Conservation (phyloP, 1,140 invertebrate genomes). For the Maniola jurtina region DNA sequence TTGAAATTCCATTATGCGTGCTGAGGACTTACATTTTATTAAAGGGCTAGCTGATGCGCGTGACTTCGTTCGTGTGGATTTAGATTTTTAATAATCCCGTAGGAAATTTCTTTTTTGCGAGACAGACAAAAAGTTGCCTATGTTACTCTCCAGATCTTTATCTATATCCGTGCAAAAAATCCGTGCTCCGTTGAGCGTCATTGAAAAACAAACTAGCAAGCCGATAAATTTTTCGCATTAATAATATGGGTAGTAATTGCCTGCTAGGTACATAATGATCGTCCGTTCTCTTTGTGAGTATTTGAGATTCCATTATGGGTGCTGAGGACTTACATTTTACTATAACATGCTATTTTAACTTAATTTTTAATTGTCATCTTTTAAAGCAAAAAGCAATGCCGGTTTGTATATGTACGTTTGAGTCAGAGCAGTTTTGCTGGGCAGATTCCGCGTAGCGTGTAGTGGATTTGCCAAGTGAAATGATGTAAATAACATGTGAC, state of each 20-base stretch:
- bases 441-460: constrained; percentile 46
- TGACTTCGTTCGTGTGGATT: too few species aligned
- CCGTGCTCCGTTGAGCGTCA: too few species aligned
- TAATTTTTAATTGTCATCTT: not conserved
- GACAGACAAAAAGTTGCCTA: too few species aligned
- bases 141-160: too few species aligned
- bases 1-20: constrained; percentile 7
- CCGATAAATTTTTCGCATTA: too few species aligned
- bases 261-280: constrained; percentile 38
- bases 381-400: not conserved
- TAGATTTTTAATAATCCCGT: too few species aligned
- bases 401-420: constrained; percentile 34
- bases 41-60: too few species aligned
- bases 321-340: not conserved
- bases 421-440: constrained; percentile 47
- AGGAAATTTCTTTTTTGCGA: too few species aligned
- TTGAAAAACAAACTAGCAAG: too few species aligned
- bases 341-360: not conserved
- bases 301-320: constrained; percentile 2
- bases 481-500: constrained; percentile 53
- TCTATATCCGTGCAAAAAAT: too few species aligned
- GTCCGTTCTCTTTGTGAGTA: constrained; percentile 19
- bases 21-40: not conserved
- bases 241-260: too few species aligned
- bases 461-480: constrained; percentile 45